Percentiles rank a stretch among this genome's conserved stretches.
Evolutionary conservation across 2,113 vertebrate species (phyloP).

Genomic region (Zeus faber): DNA sequence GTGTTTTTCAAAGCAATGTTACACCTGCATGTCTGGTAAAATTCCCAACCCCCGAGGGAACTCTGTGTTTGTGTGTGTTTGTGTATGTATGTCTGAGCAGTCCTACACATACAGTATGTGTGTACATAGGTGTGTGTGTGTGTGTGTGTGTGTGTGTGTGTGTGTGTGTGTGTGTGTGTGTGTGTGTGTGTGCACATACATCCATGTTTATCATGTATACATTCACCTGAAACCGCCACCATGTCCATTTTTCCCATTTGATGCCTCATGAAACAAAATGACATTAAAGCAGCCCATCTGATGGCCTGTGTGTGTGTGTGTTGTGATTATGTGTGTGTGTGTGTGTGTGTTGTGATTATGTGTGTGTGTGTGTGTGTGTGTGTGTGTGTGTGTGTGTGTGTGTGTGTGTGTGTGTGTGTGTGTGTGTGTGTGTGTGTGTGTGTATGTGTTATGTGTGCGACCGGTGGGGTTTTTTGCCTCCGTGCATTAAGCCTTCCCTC

Average conservation of each 20-base stretch:
- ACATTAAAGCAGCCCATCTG: conserved; percentile 37
- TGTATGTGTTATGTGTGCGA: conserved; percentile 52
- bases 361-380: conserved; percentile 3
- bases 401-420: conserved; percentile 10
- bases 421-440: conserved; percentile 6
- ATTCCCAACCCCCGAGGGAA: neutral
- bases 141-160: neutral
- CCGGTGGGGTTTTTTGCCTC: conserved; percentile 70
- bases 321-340: neutral
- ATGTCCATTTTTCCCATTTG: neutral
- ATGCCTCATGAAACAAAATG: neutral
- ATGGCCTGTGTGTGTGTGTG: conserved; percentile 1
- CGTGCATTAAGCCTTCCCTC: conserved; percentile 79
- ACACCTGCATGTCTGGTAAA: conserved; percentile 41
- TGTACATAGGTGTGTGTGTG: no score
- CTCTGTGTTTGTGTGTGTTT: neutral
- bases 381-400: neutral
- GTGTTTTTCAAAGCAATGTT: conserved; percentile 19
- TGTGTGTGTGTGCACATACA: no score
- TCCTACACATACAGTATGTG: no score
- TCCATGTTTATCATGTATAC: neutral
- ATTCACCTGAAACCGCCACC: neutral
- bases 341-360: conserved; percentile 10
- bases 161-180: conserved; percentile 18
- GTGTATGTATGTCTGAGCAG: conserved; percentile 17